Percentiles rank a stretch among this genome's conserved stretches.
phyloP scores from a whole-genome alignment of 1,140 invertebrate genomes.

The Bactericera cockerelli region DNA sequence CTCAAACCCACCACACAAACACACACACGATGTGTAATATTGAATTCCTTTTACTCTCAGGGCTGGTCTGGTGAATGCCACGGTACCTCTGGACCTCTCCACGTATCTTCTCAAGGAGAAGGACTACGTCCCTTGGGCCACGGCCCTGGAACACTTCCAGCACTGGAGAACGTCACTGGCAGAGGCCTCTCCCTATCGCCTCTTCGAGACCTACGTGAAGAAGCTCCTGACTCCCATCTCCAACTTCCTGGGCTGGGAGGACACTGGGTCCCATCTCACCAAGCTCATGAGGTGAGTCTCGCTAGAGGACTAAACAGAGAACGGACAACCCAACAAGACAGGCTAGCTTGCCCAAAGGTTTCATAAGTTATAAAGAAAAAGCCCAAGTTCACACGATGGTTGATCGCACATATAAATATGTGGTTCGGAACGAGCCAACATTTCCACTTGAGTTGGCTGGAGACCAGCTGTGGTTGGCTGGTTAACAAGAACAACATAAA shows the following conservation, averaged over 20 bases:
- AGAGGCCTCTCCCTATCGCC: slow-evolving; percentile 45
- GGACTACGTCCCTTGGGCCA: slow-evolving; percentile 58
- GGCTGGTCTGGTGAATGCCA: slow-evolving; percentile 50
- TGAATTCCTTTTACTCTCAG: slow-evolving; percentile 34
- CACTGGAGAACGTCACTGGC: slow-evolving; percentile 47
- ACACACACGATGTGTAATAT: too few relatives aligned
- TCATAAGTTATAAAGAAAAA: too few relatives aligned
- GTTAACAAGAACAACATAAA: too few relatives aligned
- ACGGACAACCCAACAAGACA: too few relatives aligned
- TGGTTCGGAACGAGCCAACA: too few relatives aligned
- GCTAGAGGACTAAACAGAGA: too few relatives aligned
- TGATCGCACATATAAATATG: too few relatives aligned
- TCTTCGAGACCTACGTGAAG: slow-evolving; percentile 44
- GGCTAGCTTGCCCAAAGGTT: too few relatives aligned
- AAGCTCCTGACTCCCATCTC: slow-evolving; percentile 42
- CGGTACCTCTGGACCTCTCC: slow-evolving; percentile 46
- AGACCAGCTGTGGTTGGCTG: too few relatives aligned
- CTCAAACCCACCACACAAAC: too few relatives aligned
- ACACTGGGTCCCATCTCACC: slow-evolving; percentile 46
- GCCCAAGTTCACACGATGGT: too few relatives aligned
- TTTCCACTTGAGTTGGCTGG: too few relatives aligned
- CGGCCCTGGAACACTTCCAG: slow-evolving; percentile 49
- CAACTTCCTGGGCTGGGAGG: slow-evolving; percentile 44
- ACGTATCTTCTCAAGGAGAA: slow-evolving; percentile 52
- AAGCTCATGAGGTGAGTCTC: slow-evolving; percentile 38